Evolutionary conservation across 1,140 invertebrate species (phyloP), one percentile per base, ranked within the genome.

Genomic region (Bombus impatiens): DNA sequence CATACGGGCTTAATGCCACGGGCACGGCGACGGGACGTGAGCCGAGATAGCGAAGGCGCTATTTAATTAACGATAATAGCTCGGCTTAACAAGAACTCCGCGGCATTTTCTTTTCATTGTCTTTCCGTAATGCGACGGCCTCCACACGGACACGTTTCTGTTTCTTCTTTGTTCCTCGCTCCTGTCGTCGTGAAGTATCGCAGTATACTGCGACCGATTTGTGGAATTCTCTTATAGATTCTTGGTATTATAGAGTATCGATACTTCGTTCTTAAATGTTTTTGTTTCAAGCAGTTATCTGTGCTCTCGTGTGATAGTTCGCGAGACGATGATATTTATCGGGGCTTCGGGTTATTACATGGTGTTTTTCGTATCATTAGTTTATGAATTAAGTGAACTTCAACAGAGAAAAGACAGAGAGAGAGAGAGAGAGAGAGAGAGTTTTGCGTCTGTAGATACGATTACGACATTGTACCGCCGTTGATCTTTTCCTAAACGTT

Each of bases 11-110:
- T 93, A 92, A 92, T 92, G 90, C 88, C 88, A 86, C 87, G 91
- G 89, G 89, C 91, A 91, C 90, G 91, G 88, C 87, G 87, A 89
- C 91, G 84, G 83, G 88, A 89, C 92, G 88, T 90, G 90, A 91
- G 84, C 75, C 70, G 76, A 90, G 92, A 94, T 93, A 93, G 91
- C 88, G 82, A 91, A 91, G 89, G 87, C 88, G 91, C 91, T 94
- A 92, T 94, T 93, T 94, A 94, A 94, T 94, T 94, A 94, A 93
- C 92, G 92, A 93, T 94, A 94, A 94, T 94, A 93, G 91, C 92
- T 84, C 81, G 88, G 87, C 82, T 86, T 93, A 93, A 92, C 91
- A 89, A 93, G 91, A 93, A 84, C 91, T 89, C 88, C 84, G 83
- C 90, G 89, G 75, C 90, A 82, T 91, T 91, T 93, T 89, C 90